These are phyloP conservation scores for Conger conger DNA, from an alignment of 2,113 vertebrate genomes.

Conservation along the genomic window DNA sequence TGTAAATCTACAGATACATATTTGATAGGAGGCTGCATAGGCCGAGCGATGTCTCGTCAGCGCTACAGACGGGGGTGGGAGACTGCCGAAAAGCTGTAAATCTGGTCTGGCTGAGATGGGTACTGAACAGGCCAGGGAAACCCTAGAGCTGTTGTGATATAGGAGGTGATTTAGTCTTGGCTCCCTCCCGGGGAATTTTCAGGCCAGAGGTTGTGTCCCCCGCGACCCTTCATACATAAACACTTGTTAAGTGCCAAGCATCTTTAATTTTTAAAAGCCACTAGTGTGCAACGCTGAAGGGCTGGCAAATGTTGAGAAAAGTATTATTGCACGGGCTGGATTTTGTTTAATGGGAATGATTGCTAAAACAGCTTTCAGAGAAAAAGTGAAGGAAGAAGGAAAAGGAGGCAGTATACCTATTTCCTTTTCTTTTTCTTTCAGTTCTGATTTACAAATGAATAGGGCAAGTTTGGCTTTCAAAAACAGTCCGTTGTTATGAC, in stretches of 20 bases:
- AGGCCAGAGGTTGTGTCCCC: conserved; percentile 37
- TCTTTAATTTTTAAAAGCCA: conserved; percentile 28
- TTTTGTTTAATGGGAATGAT: not conserved
- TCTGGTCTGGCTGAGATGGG: conserved; percentile 4
- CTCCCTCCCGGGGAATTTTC: conserved; percentile 48
- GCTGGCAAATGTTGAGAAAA: not conserved
- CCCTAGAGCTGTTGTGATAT: conserved; percentile 13
- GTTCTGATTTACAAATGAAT: no score
- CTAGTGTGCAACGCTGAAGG: not conserved
- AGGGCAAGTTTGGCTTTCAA: no score
- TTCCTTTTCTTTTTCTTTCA: not conserved
- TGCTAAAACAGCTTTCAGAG: not conserved
- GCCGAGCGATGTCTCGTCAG: conserved; percentile 24
- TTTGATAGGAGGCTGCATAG: conserved; percentile 27
- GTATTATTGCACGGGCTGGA: not conserved
- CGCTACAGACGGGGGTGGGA: not conserved
- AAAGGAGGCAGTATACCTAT: not conserved
- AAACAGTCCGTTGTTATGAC: no score
- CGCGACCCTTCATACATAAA: conserved; percentile 44
- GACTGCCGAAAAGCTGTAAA: conserved; percentile 16
- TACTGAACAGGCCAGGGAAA: conserved; percentile 7
- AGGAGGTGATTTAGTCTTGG: conserved; percentile 43
- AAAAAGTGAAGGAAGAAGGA: not conserved
- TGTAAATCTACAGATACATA: not conserved
- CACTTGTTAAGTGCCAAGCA: conserved; percentile 40